A percentile compares a stretch with the other conserved stretches of the same genome.
Evolutionary conservation across 2,797 vertebrate genomes (phyloP).

Genomic region (Miopithecus talapoin): DNA sequence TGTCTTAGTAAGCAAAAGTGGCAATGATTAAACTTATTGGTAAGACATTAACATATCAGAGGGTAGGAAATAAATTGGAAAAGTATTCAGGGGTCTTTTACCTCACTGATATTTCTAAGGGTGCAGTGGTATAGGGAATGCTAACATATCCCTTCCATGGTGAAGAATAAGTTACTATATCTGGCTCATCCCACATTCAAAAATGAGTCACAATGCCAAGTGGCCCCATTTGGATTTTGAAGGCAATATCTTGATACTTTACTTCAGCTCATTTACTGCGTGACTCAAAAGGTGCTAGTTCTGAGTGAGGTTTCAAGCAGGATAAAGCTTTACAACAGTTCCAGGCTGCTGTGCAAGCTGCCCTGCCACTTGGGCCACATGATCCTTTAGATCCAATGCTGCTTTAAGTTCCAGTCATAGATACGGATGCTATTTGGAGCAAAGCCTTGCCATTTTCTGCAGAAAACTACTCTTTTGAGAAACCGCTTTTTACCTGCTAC

Average conservation of each 20-base stretch:
- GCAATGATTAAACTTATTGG: not conserved
- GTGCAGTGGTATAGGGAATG: not conserved
- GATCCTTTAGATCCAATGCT: not conserved
- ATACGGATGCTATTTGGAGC: not conserved
- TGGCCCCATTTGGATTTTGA: not conserved
- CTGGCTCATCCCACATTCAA: not conserved
- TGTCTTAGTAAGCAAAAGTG: not conserved
- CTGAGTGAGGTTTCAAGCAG: not conserved
- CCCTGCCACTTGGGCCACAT: not conserved
- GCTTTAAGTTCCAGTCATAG: not conserved
- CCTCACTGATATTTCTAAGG: not conserved
- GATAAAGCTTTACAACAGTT: not conserved
- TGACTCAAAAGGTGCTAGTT: not conserved
- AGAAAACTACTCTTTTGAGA: not conserved
- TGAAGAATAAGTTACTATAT: not conserved
- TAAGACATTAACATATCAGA: not conserved
- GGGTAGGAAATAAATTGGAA: not conserved
- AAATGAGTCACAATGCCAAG: not conserved
- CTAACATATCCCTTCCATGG: not conserved
- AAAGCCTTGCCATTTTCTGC: not conserved
- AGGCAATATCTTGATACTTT: not conserved
- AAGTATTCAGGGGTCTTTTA: not conserved
- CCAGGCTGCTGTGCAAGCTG: not conserved
- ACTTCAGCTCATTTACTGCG: not conserved
- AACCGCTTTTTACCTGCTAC: not conserved